Evolutionary conservation across 2,113 vertebrate species (phyloP).

Genomic region (Toxotes jaculatrix): DNA sequence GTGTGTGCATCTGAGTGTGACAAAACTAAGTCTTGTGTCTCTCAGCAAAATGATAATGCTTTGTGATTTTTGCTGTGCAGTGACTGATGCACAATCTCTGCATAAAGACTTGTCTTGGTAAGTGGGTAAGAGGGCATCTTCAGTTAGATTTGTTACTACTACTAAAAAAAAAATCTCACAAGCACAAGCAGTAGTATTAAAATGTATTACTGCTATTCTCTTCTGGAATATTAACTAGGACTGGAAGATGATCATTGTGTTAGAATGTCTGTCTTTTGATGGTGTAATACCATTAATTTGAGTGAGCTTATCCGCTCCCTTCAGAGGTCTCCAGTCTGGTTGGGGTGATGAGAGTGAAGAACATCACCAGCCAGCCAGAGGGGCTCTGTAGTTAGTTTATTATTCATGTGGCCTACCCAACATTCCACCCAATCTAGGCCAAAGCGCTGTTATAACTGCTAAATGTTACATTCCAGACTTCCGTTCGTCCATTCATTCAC

Average conservation of each 20-base stretch:
- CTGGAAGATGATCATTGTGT: slow-evolving; percentile 27
- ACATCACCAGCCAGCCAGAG: slow-evolving; percentile 74
- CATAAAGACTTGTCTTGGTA: slow-evolving; percentile 34
- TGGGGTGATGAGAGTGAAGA: slow-evolving; percentile 63
- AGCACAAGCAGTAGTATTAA: slow-evolving; percentile 11
- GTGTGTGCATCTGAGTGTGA: slow-evolving; percentile 57
- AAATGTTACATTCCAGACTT: slow-evolving; percentile 73
- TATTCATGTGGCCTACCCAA: slow-evolving; percentile 79
- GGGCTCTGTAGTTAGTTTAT: slow-evolving; percentile 74
- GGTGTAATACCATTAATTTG: slow-evolving; percentile 41
- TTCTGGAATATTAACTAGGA: slow-evolving; percentile 19
- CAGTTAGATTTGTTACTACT: slow-evolving; percentile 32
- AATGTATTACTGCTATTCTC: slow-evolving; percentile 6
- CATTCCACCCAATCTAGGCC: slow-evolving; percentile 78
- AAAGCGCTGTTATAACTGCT: slow-evolving; percentile 64
- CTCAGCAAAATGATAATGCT: slow-evolving; percentile 59
- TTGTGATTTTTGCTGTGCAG: slow-evolving; percentile 57
- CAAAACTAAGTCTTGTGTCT: slow-evolving; percentile 59
- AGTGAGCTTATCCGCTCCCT: slow-evolving; percentile 28
- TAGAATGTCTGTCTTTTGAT: slow-evolving; percentile 42
- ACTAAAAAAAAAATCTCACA: neutral
- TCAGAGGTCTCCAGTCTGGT: slow-evolving; percentile 46
- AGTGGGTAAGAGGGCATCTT: slow-evolving; percentile 22
- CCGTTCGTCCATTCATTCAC: slow-evolving; percentile 61
- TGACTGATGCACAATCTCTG: slow-evolving; percentile 59